Conservation (phyloP, 2,113 vertebrate species). For the Etheostoma spectabile region DNA sequence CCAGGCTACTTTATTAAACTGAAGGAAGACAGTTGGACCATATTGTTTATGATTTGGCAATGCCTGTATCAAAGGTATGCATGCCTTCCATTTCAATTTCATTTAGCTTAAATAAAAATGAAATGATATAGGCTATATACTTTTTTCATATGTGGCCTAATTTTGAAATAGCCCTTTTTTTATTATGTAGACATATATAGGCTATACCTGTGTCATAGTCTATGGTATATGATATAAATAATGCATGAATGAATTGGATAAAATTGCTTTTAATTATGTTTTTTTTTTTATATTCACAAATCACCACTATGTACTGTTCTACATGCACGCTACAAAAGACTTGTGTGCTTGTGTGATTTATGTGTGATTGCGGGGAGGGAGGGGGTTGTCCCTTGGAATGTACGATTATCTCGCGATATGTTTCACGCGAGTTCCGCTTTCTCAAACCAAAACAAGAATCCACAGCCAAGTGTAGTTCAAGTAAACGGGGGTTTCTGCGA, state of each 20-base stretch:
- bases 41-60: neutral
- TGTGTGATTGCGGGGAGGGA: neutral
- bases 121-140: neutral
- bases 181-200: neutral
- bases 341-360: neutral
- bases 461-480: neutral
- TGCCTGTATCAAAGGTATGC: neutral
- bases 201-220: no score
- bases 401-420: constrained; percentile 53
- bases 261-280: neutral
- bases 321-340: neutral
- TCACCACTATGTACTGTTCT: neutral
- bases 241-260: neutral
- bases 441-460: constrained; percentile 53
- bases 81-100: neutral
- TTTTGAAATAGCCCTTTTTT: neutral
- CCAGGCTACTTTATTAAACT: constrained; percentile 8
- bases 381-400: neutral
- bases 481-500: neutral
- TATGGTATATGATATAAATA: neutral
- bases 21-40: constrained; percentile 47
- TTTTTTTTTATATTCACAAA: neutral
- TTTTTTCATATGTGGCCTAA: neutral
- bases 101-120: no score
- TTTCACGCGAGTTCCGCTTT: constrained; percentile 12